Conservation (phyloP, 2,797 vertebrate genomes). For the Dromococcyx pavoninus region DNA sequence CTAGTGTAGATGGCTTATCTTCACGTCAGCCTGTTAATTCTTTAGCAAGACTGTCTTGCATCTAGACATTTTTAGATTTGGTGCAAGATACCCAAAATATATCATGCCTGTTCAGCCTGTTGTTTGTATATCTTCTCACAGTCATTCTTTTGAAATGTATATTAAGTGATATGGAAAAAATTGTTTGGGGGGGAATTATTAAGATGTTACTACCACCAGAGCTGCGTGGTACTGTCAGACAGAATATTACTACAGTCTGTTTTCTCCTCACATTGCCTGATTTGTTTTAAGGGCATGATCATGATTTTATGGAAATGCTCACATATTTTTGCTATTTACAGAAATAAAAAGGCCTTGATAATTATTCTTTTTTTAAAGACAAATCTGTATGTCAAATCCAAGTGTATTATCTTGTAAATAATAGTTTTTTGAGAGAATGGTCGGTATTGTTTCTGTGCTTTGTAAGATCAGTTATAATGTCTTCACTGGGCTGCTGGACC, state of each 20-base stretch:
- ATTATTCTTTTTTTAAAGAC: background rate
- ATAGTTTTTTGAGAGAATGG: background rate
- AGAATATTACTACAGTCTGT: background rate
- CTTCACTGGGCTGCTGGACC: background rate
- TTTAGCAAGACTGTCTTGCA: background rate
- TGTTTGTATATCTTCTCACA: background rate
- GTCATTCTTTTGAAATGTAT: background rate
- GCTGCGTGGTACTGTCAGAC: background rate
- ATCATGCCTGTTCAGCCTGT: background rate
- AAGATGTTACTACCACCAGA: background rate
- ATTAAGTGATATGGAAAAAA: background rate
- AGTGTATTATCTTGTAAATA: fast-evolving
- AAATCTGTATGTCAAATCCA: fast-evolving
- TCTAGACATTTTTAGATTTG: background rate
- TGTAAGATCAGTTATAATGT: background rate
- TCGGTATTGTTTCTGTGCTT: background rate
- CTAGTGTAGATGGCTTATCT: background rate
- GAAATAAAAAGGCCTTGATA: background rate
- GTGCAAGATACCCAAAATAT: background rate
- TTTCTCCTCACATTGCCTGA: background rate
- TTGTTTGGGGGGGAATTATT: background rate
- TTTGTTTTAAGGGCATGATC: background rate
- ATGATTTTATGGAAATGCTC: background rate
- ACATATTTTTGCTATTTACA: background rate
- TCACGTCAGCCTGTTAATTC: background rate